Evolutionary conservation across 2,113 vertebrate species (phyloP).

Genomic region (Hymenochirus boettgeri): DNA sequence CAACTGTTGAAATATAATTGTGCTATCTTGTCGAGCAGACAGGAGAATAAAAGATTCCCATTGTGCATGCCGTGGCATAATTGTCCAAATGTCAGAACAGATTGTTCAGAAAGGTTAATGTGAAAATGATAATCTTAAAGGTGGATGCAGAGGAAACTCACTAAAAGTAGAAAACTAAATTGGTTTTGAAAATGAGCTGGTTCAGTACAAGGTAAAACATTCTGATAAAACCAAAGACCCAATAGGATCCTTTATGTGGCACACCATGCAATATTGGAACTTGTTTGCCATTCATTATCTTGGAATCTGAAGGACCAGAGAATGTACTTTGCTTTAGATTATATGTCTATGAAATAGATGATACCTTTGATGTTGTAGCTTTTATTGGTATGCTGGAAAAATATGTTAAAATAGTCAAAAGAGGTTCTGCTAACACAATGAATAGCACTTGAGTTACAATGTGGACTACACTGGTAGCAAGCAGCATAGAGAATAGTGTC

Average conservation of each 20-base stretch:
- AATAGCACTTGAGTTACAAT: no score
- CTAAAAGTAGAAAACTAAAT: constrained; percentile 4
- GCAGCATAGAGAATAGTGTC: no score
- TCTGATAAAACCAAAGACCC: background rate
- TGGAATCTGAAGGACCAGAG: background rate
- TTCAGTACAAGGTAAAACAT: background rate
- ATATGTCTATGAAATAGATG: no score
- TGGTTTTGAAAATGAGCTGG: background rate
- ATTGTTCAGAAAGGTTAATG: constrained; percentile 29
- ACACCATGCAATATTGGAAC: background rate
- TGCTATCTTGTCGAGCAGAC: constrained; percentile 17
- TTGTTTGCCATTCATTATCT: background rate
- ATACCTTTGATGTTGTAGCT: no score
- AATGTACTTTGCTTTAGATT: no score
- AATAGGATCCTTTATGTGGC: background rate
- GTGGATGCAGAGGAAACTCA: constrained; percentile 7
- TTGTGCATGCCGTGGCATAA: constrained; percentile 37
- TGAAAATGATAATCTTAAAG: constrained; percentile 35
- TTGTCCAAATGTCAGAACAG: constrained; percentile 32
- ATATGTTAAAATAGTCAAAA: no score
- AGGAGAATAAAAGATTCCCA: constrained; percentile 32
- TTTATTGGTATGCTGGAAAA: no score
- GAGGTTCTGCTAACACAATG: no score
- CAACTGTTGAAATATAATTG: constrained; percentile 22
- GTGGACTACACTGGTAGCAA: no score